Evolutionary conservation across 2,797 vertebrate species (phyloP), one percentile per base, ranked within the genome.

Genomic region (Bovichtus variegatus): DNA sequence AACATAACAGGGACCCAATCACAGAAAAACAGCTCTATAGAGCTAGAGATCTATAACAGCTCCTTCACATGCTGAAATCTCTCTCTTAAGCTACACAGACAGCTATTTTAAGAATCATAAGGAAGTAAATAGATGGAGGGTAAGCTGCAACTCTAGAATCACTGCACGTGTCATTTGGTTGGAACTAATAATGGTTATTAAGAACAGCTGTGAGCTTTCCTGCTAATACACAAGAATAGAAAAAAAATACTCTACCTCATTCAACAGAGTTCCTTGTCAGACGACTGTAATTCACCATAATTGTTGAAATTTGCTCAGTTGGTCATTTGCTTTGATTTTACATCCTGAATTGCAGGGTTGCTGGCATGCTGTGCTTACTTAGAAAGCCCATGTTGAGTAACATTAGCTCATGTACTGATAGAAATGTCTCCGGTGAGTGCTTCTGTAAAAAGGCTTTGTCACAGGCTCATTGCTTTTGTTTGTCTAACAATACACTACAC

Each of bases 161-260:
- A 81, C 38, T 51, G 50, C 64, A 71, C 87, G 82, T 83, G 88
- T 90, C 87, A 87, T 91, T 80, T 80, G 62, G 60, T 80, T 81
- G 71, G 55, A 31, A 71, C 85, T 93, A 94, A 94, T 94, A 82
- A 92, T 76, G 76, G 93, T 91, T 91, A 94, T 94, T 93, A 92
- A 55, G 78, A 91, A 64, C 93, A 93, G 90, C 91, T 94, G 93
- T 90, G 74, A 87, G 83, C 81, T 70, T 80, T 65, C 69, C 63
- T 65, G 25, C 60, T 83, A 36, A 63, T 63, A 34, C 29, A 36
- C 29, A 72, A 41, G 38, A 76, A 62, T 12, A 70, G 38, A 21
- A 21, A 11, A 75, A 74, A 54, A 77, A 65, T 21, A 62, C 40
- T 29, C 46, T 44, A 49, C 49, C 27, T 74, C 63, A 66, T 80